Conservation (phyloP, 2,888 invertebrate genomes). For the Sclerodermus sp. region DNA sequence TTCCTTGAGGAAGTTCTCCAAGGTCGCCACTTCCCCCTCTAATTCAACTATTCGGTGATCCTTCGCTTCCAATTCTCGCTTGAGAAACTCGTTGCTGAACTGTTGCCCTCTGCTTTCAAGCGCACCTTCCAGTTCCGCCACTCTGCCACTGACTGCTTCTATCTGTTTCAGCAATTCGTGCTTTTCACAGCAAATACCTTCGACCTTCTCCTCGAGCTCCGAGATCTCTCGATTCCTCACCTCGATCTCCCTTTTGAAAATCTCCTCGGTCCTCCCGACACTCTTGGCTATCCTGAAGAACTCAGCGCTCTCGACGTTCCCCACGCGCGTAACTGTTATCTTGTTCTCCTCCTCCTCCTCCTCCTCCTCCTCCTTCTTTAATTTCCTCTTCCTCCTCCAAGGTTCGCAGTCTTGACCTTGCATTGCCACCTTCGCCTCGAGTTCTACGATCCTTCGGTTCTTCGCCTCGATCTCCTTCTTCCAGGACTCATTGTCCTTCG, state of each 20-base stretch:
- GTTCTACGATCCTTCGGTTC: constrained; percentile 62
- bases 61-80: constrained; percentile 12
- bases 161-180: no score
- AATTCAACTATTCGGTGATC: constrained; percentile 60
- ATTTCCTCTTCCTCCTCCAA: constrained; percentile 41
- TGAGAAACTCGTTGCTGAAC: constrained; percentile 13
- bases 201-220: constrained; percentile 44
- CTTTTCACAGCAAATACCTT: no score
- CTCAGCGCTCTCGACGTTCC: no score
- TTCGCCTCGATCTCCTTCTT: constrained; percentile 57
- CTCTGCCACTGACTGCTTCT: constrained; percentile 5
- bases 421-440: constrained; percentile 65
- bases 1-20: constrained; percentile 62
- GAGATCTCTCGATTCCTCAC: constrained; percentile 59
- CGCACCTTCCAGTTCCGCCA: constrained; percentile 4
- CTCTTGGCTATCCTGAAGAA: not conserved
- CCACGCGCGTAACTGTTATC: no score
- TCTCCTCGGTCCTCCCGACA: constrained; percentile 39
- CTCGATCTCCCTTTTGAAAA: constrained; percentile 51
- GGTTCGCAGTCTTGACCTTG: constrained; percentile 57
- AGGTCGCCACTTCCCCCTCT: constrained; percentile 61
- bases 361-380: constrained; percentile 6
- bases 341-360: not conserved
- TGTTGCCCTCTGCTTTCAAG: constrained; percentile 3
- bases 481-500: constrained; percentile 7